These are phyloP conservation scores for Zeus faber DNA, from an alignment of 2,113 vertebrate species.

Conservation along the genomic window DNA sequence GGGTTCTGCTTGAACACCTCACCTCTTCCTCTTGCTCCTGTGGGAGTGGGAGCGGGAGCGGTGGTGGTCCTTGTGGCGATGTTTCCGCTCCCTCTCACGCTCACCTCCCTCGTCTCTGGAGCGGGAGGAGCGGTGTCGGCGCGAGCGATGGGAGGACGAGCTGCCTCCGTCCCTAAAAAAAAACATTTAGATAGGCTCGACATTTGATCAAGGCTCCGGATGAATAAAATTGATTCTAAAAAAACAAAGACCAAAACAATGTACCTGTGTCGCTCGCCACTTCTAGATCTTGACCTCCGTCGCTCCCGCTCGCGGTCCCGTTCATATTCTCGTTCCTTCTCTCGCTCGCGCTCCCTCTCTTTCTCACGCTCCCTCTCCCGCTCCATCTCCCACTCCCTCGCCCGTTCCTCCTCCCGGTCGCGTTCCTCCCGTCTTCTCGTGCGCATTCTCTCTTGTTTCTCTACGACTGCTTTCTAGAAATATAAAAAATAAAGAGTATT, in stretches of 20 bases:
- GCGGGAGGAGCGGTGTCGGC: conserved; percentile 70
- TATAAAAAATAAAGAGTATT: not conserved
- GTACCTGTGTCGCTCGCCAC: conserved; percentile 75
- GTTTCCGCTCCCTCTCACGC: conserved; percentile 72
- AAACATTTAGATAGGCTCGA: too few species aligned
- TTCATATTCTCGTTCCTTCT: conserved; percentile 53
- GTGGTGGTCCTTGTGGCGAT: conserved; percentile 76
- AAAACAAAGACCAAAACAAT: too few species aligned
- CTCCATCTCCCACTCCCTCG: conserved; percentile 70
- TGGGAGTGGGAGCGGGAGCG: conserved; percentile 78
- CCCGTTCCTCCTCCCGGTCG: conserved; percentile 82
- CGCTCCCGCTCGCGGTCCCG: conserved; percentile 59
- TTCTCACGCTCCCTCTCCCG: conserved; percentile 55
- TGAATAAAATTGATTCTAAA: too few species aligned
- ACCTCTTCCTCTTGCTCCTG: conserved; percentile 77
- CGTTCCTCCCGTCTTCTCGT: conserved; percentile 90
- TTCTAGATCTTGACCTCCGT: conserved; percentile 76
- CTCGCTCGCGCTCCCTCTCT: conserved; percentile 51
- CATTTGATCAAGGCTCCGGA: too few species aligned
- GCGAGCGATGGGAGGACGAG: conserved; percentile 72
- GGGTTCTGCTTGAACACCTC: not conserved
- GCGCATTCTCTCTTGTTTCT: conserved; percentile 93
- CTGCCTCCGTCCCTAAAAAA: conserved; percentile 70
- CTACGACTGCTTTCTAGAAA: conserved; percentile 88
- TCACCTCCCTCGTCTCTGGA: conserved; percentile 69